These are phyloP conservation scores for Hylia prasina DNA, from an alignment of 2,113 vertebrate species.

Conservation along the genomic window DNA sequence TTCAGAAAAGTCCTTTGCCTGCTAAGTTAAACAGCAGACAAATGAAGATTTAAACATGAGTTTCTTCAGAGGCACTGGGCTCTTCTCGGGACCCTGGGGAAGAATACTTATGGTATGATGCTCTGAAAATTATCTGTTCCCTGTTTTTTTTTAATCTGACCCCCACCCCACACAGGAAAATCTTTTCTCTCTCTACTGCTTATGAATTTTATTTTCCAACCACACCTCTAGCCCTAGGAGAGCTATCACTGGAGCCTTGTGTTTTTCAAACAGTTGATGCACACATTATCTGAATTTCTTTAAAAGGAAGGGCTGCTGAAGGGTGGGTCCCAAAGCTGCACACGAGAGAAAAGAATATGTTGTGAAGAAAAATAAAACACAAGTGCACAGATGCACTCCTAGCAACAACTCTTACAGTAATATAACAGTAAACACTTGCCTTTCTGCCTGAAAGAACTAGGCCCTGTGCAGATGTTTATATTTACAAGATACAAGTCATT, in stretches of 20 bases:
- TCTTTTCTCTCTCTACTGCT: neutral
- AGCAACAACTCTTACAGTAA: neutral
- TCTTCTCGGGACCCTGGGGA: neutral
- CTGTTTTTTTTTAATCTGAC: neutral
- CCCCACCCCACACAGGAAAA: neutral
- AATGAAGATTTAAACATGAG: neutral
- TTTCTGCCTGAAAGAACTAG: neutral
- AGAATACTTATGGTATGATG: neutral
- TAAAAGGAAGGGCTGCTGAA: conserved; percentile 23
- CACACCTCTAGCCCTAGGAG: conserved; percentile 33
- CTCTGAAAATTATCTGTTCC: neutral
- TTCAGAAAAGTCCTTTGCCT: neutral
- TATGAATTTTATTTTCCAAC: conserved; percentile 46
- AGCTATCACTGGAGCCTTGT: neutral
- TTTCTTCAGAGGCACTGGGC: neutral
- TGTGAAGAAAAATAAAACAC: conserved; percentile 1
- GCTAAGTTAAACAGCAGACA: neutral
- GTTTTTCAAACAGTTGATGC: conserved; percentile 13
- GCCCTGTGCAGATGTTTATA: neutral
- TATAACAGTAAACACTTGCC: neutral
- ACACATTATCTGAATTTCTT: conserved; percentile 33
- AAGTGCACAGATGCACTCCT: conserved; percentile 4
- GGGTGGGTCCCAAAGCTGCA: conserved; percentile 1
- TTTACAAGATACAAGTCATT: neutral
- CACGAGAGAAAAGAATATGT: neutral